Evolutionary conservation across 2,113 vertebrate genomes (phyloP).

Genomic region (Cyprinus carpio): DNA sequence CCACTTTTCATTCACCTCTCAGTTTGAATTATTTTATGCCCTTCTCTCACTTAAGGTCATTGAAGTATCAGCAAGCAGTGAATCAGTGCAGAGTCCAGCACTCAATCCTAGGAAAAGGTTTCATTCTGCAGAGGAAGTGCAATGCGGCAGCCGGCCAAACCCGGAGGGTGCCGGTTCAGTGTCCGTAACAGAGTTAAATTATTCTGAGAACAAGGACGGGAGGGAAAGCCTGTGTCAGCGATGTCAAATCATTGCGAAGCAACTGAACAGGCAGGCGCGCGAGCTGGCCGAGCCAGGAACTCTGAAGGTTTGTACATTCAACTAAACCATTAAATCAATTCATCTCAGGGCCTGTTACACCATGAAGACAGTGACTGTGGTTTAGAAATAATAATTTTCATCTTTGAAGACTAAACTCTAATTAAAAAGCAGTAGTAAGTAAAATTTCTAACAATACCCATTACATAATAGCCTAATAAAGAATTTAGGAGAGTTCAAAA

Average conservation of each 20-base stretch:
- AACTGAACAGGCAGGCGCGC: conserved; percentile 82
- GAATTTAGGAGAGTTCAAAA: neutral
- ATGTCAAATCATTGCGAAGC: conserved; percentile 82
- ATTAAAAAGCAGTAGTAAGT: neutral
- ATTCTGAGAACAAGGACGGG: conserved; percentile 61
- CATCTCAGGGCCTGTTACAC: neutral
- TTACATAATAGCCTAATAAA: neutral
- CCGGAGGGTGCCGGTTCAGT: conserved; percentile 80
- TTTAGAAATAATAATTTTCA: conserved; percentile 11
- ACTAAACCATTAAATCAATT: conserved; percentile 32
- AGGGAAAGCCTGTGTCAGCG: conserved; percentile 77
- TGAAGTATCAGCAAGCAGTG: conserved; percentile 72
- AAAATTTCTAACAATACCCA: neutral
- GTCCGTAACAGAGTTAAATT: conserved; percentile 66
- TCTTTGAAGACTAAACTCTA: neutral
- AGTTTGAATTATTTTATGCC: neutral
- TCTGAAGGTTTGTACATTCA: conserved; percentile 72
- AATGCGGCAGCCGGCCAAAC: conserved; percentile 76
- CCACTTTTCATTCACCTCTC: neutral
- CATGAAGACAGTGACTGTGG: conserved; percentile 17
- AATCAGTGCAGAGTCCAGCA: conserved; percentile 62
- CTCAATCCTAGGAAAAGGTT: conserved; percentile 72
- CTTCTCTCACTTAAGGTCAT: conserved; percentile 62
- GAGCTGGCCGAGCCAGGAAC: conserved; percentile 74
- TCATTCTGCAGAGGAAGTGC: conserved; percentile 70